These are phyloP conservation scores for Gnatocerus cornutus DNA, from an alignment of 2,888 invertebrate species.

Conservation along the genomic window DNA sequence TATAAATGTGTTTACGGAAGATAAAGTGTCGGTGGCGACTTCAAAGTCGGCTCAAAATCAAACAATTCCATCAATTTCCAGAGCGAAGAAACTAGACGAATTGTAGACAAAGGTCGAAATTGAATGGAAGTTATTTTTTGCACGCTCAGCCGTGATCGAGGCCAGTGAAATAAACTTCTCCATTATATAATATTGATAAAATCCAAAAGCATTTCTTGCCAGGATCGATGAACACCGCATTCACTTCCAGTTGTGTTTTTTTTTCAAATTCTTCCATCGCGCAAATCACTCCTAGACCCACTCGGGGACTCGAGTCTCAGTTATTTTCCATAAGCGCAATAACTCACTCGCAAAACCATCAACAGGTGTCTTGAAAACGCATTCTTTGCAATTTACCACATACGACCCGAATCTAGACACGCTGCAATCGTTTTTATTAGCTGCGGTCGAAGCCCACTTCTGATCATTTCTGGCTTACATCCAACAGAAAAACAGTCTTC, in stretches of 20 bases:
- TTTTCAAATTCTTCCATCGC: neutral
- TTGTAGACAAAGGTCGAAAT: too few relatives aligned
- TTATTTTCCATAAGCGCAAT: slow-evolving; percentile 3
- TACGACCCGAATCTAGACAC: neutral
- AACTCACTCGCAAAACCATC: neutral
- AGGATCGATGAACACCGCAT: too few relatives aligned
- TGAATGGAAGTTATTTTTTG: too few relatives aligned
- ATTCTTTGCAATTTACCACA: neutral
- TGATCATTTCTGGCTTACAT: slow-evolving; percentile 18
- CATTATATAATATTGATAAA: too few relatives aligned
- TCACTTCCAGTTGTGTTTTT: neutral
- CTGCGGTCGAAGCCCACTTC: slow-evolving; percentile 11
- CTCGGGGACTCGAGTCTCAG: slow-evolving; percentile 6
- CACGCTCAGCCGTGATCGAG: too few relatives aligned
- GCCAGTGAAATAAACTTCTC: too few relatives aligned
- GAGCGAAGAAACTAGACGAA: too few relatives aligned
- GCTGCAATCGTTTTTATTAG: slow-evolving; percentile 14
- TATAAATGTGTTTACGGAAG: too few relatives aligned
- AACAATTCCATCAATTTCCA: too few relatives aligned
- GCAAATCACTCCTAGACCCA: slow-evolving; percentile 4
- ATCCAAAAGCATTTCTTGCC: too few relatives aligned
- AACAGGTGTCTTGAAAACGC: neutral
- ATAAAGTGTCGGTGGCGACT: too few relatives aligned
- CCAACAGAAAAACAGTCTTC: slow-evolving; percentile 21
- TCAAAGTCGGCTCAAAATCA: too few relatives aligned